Evolutionary conservation across 1,140 invertebrate species (phyloP).

Genomic region (Zaprionus ghesquierei): DNA sequence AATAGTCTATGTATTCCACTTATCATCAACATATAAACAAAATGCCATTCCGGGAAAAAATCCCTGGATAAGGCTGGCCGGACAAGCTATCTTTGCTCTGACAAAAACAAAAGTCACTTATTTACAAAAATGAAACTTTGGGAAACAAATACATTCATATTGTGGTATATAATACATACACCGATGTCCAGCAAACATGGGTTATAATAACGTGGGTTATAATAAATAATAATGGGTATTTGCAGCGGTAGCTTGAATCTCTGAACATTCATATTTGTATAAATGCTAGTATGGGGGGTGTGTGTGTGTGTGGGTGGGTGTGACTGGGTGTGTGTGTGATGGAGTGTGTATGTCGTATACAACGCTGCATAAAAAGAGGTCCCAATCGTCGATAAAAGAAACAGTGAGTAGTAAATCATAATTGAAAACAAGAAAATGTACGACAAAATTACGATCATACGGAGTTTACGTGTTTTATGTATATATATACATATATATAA

Average conservation of each 20-base stretch:
- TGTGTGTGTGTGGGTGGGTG: constrained; percentile 1
- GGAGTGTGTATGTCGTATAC: background rate
- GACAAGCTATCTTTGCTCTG: background rate
- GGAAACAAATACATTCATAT: background rate
- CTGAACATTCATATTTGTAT: background rate
- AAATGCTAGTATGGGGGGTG: background rate
- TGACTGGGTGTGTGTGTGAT: background rate
- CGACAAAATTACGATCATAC: constrained; percentile 1
- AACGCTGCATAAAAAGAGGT: constrained; percentile 67
- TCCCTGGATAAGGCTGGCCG: too few relatives aligned
- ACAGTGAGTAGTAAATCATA: background rate
- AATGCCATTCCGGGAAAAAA: too few relatives aligned
- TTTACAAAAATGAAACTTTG: background rate
- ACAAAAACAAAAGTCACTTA: background rate
- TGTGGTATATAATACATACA: background rate
- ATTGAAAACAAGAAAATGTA: background rate
- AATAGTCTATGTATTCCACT: too few relatives aligned
- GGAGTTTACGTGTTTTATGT: constrained; percentile 7
- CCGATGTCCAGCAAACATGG: background rate
- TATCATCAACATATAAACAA: too few relatives aligned
- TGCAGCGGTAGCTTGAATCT: background rate
- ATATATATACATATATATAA: background rate
- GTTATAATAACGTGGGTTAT: too few relatives aligned
- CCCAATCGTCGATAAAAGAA: constrained; percentile 59
- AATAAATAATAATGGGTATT: background rate